A percentile compares a stretch with the other conserved stretches of the same genome.
Conservation (phyloP, 2,888 invertebrate genomes). For the Antheraea assamensis region DNA sequence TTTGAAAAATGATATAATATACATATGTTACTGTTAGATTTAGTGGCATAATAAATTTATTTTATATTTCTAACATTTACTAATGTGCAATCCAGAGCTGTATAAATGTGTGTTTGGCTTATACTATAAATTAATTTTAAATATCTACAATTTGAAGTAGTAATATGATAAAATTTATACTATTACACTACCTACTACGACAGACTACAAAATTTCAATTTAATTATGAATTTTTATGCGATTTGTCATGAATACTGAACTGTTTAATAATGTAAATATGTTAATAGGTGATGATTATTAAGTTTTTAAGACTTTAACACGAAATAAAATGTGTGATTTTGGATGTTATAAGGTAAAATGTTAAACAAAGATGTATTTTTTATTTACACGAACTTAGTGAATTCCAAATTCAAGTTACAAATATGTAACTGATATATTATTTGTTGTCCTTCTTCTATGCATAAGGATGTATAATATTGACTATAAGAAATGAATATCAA, state of each 20-base stretch:
- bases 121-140: not conserved
- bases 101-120: not conserved
- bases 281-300: not conserved
- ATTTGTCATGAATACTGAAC: not conserved
- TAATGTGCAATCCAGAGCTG: not conserved
- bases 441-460: not conserved
- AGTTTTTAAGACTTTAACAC: not conserved
- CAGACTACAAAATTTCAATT: not conserved
- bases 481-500: not conserved
- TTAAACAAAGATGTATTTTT: not conserved
- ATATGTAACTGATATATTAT: not conserved
- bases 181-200: too few relatives aligned
- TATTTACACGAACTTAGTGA: not conserved
- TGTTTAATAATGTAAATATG: too few relatives aligned
- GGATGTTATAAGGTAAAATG: not conserved
- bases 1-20: not conserved
- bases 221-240: not conserved
- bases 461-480: not conserved
- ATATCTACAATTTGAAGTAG: not conserved
- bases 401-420: not conserved
- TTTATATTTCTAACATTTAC: not conserved
- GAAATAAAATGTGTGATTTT: not conserved
- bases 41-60: not conserved
- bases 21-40: not conserved
- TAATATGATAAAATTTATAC: not conserved